Base-by-base conservation (phyloP, 1,140 invertebrate species). In the Rhynchophorus ferrugineus region DNA sequence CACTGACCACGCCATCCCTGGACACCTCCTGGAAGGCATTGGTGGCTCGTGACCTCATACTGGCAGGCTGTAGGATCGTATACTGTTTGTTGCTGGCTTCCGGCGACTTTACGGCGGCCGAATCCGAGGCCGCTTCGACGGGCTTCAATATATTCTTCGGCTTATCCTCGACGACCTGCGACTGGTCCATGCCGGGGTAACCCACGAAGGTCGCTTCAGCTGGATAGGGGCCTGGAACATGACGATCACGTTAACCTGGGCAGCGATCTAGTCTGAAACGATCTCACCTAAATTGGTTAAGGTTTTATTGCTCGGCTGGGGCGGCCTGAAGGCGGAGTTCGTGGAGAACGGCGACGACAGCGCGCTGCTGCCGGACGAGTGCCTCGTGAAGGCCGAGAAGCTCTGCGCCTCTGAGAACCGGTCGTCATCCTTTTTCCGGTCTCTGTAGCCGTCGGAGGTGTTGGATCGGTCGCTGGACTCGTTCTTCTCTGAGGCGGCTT, bases 51-150 rank as follows among this genome's bases (percentile, higher is more conserved):
- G 85, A 88, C 2, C 84, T 82, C 0, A 80, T 75, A 11, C 81
- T 82, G 6, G 87, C 86, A 1, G 87, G 87, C 64, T 90, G 87
- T 13, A 89, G 71, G 42, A 89, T 87, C 11, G 87, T 90, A 61
- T 89, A 90, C 61, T 89, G 86, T 69, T 78, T 53, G 72, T 73
- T 24, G 34, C 66, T 70, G 1, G 70, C 67, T 49, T 79, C 78
- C 0, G 78, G 78, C 16, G 77, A 78, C 16, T 61, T 63, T 17
- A 45, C 38, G 24, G 60, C 50, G 19, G 44, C 49, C 24, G 56
- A 36, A 17, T 43, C 49, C 36, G 47, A 41, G 8, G 22, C 54
- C 1, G 50, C 44, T 29, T 62, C 62, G 1, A 62, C 41, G 7
- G 57, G 49, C 41, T 59, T 59, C 7, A 59, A 24, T 11, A 60